Evolutionary conservation across 2,797 vertebrate genomes (phyloP).

Genomic region (Cirrhinus mrigala): DNA sequence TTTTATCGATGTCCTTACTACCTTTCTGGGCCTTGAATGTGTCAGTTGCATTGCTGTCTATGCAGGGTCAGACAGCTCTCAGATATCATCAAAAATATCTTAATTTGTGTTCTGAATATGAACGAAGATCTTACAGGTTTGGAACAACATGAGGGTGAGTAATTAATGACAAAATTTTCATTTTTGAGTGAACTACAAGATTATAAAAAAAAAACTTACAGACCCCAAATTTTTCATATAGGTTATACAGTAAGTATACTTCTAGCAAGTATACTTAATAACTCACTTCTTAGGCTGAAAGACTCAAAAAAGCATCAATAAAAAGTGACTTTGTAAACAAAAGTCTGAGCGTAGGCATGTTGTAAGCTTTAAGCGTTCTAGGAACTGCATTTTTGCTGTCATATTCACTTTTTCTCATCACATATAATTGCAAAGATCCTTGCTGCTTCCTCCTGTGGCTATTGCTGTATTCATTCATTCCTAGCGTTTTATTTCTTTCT

Average conservation of each 20-base stretch:
- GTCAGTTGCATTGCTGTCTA: too few relatives aligned
- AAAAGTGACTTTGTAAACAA: conserved; percentile 29
- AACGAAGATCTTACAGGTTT: too few relatives aligned
- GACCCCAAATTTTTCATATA: background rate
- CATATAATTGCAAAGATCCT: conserved; percentile 44
- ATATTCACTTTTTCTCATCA: conserved; percentile 36
- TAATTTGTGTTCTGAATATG: too few relatives aligned
- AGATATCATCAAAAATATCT: too few relatives aligned
- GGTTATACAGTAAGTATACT: background rate
- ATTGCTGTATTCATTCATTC: conserved; percentile 29
- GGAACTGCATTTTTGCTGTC: conserved; percentile 33
- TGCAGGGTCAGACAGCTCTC: too few relatives aligned
- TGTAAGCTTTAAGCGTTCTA: conserved; percentile 1
- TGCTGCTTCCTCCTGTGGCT: conserved; percentile 43
- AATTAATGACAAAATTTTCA: too few relatives aligned
- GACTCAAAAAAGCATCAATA: background rate
- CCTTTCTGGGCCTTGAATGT: too few relatives aligned
- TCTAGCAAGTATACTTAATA: background rate
- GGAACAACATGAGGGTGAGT: too few relatives aligned
- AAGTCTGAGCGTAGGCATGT: background rate
- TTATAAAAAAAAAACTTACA: background rate
- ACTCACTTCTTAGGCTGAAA: conserved; percentile 7
- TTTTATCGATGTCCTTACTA: too few relatives aligned
- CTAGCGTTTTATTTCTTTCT: conserved; percentile 26
- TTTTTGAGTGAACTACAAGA: too few relatives aligned